Evolutionary conservation across 2,113 vertebrate species (phyloP).

Genomic region (Nesogale talazaci): DNA sequence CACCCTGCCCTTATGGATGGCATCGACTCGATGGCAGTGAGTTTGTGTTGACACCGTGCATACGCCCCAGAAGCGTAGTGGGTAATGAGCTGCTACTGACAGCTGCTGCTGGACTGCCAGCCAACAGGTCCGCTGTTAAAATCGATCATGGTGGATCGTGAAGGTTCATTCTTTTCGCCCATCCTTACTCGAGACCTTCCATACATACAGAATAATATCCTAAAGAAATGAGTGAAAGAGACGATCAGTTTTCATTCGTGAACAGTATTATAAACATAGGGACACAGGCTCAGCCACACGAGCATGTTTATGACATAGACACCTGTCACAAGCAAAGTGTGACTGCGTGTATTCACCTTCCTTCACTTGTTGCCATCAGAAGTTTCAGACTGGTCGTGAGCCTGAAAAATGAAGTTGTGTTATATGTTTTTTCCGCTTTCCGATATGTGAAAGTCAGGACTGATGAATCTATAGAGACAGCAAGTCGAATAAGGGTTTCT

Average conservation of each 20-base stretch:
- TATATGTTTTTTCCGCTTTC: too few relatives aligned
- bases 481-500: too few relatives aligned
- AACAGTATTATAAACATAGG: background rate
- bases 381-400: background rate
- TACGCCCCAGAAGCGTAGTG: too few relatives aligned
- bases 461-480: too few relatives aligned
- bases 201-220: background rate
- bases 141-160: background rate
- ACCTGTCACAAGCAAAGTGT: slow-evolving; percentile 34
- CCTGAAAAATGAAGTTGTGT: background rate
- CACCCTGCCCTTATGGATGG: too few relatives aligned
- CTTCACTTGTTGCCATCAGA: background rate
- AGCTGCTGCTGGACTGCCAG: too few relatives aligned
- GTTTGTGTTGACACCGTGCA: too few relatives aligned
- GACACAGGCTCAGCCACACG: background rate
- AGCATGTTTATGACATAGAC: background rate
- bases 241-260: slow-evolving; percentile 35
- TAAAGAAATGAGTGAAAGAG: slow-evolving; percentile 55
- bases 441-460: too few relatives aligned
- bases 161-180: slow-evolving; percentile 16
- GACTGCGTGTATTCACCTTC: slow-evolving; percentile 5
- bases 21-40: too few relatives aligned
- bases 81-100: too few relatives aligned
- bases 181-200: background rate
- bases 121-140: too few relatives aligned